Percentiles rank a stretch among this genome's conserved stretches.
Conservation (phyloP, 2,888 invertebrate species). For the Drosophila silvestris region DNA sequence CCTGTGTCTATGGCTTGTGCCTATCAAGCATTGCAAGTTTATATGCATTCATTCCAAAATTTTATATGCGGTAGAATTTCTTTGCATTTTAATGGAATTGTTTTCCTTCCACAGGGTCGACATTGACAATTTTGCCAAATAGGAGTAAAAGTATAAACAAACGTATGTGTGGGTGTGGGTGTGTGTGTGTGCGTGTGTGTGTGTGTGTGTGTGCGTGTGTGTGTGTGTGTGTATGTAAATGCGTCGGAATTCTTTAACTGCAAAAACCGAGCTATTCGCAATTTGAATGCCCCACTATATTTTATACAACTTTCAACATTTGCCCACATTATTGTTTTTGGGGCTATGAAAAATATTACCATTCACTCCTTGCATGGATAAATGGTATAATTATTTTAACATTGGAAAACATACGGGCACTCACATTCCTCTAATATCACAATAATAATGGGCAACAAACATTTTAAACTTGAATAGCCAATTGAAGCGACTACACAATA, state of each 20-base stretch:
- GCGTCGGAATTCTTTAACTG: neutral
- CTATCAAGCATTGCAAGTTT: conserved; percentile 23
- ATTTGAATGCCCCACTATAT: conserved; percentile 9
- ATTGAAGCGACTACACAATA: neutral
- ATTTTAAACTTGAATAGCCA: neutral
- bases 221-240: conserved; percentile 5
- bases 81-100: conserved; percentile 21
- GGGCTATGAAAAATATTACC: neutral
- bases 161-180: neutral
- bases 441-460: neutral
- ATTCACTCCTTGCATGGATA: conserved; percentile 1
- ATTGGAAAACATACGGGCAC: neutral
- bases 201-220: neutral
- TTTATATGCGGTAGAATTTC: conserved; percentile 51
- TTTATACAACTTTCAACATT: conserved; percentile 5
- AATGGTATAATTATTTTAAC: conserved; percentile 7
- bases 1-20: neutral
- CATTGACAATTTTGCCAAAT: neutral
- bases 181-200: too few species aligned
- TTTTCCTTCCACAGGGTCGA: conserved; percentile 1
- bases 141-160: conserved; percentile 1
- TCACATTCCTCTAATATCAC: neutral
- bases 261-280: neutral
- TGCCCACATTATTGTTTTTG: conserved; percentile 1
- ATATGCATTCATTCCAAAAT: conserved; percentile 52